These are phyloP conservation scores for Aphis gossypii DNA, from an alignment of 1,140 invertebrate species.

Conservation along the genomic window DNA sequence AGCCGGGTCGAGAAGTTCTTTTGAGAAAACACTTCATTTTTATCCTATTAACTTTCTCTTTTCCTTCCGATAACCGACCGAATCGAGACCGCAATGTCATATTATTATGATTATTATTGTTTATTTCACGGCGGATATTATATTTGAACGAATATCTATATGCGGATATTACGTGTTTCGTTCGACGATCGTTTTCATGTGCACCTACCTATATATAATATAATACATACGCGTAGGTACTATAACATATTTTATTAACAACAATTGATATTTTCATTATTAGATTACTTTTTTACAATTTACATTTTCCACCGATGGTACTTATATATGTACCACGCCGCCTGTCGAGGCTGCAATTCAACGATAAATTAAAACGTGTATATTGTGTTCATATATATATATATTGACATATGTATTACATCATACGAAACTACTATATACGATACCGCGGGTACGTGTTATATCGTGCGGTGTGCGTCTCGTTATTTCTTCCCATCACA, in stretches of 20 bases:
- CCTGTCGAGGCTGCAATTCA: background rate
- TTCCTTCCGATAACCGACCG: conserved; percentile 11
- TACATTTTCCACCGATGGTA: background rate
- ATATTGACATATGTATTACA: background rate
- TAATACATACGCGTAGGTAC: background rate
- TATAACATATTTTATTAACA: too few relatives aligned
- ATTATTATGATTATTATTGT: background rate
- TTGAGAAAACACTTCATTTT: conserved; percentile 18
- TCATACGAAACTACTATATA: background rate
- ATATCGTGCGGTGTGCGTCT: background rate
- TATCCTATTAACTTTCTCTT: conserved; percentile 36
- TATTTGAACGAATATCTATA: background rate
- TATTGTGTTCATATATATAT: background rate
- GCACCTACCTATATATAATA: too few relatives aligned
- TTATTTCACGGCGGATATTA: background rate
- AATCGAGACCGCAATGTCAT: conserved; percentile 9
- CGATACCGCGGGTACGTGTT: background rate
- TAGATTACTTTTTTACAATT: background rate
- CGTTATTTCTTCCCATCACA: background rate
- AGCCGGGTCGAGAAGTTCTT: conserved; percentile 10
- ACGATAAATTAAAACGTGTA: background rate
- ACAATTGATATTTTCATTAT: background rate
- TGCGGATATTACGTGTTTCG: background rate
- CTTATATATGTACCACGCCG: too few relatives aligned
- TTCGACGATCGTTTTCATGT: background rate